Base-by-base conservation (phyloP, 2,888 invertebrate species). In the Chloroclysta siterata region DNA sequence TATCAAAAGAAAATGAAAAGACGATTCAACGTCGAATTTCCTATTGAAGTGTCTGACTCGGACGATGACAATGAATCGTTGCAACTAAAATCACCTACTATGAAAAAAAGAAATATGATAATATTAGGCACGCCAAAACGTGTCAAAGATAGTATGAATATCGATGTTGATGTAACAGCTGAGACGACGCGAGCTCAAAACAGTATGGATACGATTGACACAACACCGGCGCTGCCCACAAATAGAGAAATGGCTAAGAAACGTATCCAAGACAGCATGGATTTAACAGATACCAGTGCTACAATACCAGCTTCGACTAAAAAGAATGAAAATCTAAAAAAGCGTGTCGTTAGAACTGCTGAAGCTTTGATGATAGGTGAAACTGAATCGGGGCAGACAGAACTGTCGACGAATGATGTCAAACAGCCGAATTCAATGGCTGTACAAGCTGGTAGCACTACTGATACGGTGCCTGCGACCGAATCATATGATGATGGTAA, bases 1-100 rank as follows among this genome's bases (percentile, higher is more conserved):
- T 81, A 81, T 65, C 79, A 87, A 55, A 82, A 78, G 44, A 75
- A 73, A 17, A 71, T 91, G 44, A 86, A 87, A 69, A 79, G 80
- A 29, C 85, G 82, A 63, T 86, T 80, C 22, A 79, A 86, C 58
- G 72, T 91, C 14, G 83, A 84, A 10, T 79, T 88, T 62, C 78
- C 82, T 2, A 74, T 79, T 47, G 85, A 86, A 53, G 71, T 53
- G 13, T 76, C 79, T 0, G 84, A 81, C 8, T 79, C 81, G 0
- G 78, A 79, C 15, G 17, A 46, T 33, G 80, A 78, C 2, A 66
- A 58, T 28, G 60, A 60, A 39, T 42, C 53, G 5, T 8, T 33
- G 10, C 63, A 57, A 14, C 48, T 61, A 41, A 66, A 59, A 17
- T 59, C 53, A 6, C 61, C 59, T n/a, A 63, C 58, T 17, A 63